Evolutionary conservation across 2,797 vertebrate species (phyloP), one percentile per base, ranked within the genome.

Genomic region (Micrastur ruficollis): DNA sequence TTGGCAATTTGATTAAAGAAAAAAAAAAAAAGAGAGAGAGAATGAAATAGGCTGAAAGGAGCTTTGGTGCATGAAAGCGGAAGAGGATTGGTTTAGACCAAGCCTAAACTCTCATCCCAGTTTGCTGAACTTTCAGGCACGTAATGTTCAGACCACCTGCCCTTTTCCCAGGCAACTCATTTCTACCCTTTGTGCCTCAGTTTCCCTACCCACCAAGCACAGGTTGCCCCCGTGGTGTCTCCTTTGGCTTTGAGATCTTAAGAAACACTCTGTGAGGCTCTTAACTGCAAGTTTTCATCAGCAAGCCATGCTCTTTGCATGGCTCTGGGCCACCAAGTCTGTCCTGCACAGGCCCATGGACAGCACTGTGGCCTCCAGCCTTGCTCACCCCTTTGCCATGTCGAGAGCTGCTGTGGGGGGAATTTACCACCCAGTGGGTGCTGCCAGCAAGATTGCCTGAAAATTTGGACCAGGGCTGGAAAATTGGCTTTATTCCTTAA

Each of bases 301-400:
- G 59, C 36, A 16, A 18, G 6, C 3, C 0, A 4, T 2, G 22
- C 16, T 70, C 32, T 59, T 38, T 0, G 25, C 2, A 1, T 5
- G 36, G 6, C 38, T 74, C 40, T 19, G 53, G 25, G 40, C 23
- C 38, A 56, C 52, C 66, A 36, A 5, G 17, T 16, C 26, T 12
- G 44, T 42, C 73, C 73, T 38, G 55, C 23, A 1, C 12, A 15
- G 58, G 25, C 58, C 59, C 10, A 6, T 1, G 23, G 47, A 4
- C 70, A 50, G 8, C 42, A 3, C 32, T 0, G 0, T 1, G 4
- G 7, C 4, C 46, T 73, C 38, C 86, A 91, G 36, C 70, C 36
- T 38, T 34, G 14, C 49, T 68, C 26, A 19, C 8, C 34, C 19
- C 19, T 80, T 52, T 23, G 32, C 49, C 34, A 20, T 10, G 12